phyloP scores from a whole-genome alignment of 2,888 invertebrate genomes.

The Lasioglossum lativentre region DNA sequence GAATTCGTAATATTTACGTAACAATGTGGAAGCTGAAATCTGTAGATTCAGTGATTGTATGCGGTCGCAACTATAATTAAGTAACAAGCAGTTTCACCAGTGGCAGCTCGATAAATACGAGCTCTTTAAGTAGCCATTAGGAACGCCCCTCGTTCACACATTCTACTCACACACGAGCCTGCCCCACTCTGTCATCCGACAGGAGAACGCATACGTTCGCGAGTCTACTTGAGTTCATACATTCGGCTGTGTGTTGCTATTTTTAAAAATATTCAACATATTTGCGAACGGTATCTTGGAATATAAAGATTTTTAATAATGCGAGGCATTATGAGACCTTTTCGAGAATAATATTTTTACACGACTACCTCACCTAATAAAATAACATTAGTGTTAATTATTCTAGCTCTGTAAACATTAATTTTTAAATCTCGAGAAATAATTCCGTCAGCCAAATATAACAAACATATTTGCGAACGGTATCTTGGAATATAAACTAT shows the following conservation, averaged over 20 bases:
- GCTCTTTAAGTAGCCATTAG: constrained; percentile 1
- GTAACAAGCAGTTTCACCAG: background rate
- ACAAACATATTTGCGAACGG: too few species aligned
- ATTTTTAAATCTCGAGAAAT: too few species aligned
- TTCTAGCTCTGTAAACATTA: too few species aligned
- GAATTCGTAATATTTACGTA: background rate
- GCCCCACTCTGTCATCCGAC: background rate
- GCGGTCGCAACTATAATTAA: background rate
- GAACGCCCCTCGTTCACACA: constrained; percentile 8
- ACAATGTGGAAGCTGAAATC: background rate
- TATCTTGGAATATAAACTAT: too few species aligned
- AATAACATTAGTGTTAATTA: too few species aligned
- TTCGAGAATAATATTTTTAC: too few species aligned
- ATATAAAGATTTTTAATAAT: too few species aligned
- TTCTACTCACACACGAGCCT: background rate
- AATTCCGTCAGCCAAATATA: too few species aligned
- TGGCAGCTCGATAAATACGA: constrained; percentile 1
- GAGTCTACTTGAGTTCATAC: background rate
- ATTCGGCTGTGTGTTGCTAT: background rate
- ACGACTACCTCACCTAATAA: too few species aligned
- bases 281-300: too few species aligned
- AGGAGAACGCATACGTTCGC: background rate
- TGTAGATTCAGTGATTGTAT: background rate
- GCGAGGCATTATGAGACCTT: too few species aligned
- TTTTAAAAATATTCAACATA: background rate